Conservation (phyloP, 2,797 vertebrate genomes). For the Mus minutoides region DNA sequence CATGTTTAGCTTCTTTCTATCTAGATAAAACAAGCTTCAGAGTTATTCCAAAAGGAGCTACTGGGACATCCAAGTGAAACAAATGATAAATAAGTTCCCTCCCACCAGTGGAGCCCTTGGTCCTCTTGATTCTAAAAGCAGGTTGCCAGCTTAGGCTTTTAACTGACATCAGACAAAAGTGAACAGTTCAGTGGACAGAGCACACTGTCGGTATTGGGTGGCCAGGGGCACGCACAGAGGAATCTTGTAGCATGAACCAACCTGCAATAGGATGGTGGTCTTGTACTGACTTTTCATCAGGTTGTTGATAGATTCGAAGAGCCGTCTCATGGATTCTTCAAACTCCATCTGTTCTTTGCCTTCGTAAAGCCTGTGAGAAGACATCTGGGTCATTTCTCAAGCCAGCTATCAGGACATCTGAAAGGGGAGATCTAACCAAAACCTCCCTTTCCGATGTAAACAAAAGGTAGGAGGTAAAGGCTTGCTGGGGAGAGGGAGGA, state of each 20-base stretch:
- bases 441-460: slow-evolving; percentile 43
- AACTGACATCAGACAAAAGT: not conserved
- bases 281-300: slow-evolving; percentile 95
- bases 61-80: not conserved
- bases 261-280: slow-evolving; percentile 95
- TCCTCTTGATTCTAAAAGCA: not conserved
- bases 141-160: not conserved
- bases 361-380: slow-evolving; percentile 93
- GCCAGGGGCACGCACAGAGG: not conserved
- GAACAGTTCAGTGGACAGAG: not conserved
- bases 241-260: slow-evolving; percentile 80
- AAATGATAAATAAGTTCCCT: not conserved
- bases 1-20: not conserved
- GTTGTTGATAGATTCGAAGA: slow-evolving; percentile 98
- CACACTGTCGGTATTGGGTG: not conserved
- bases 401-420: not conserved
- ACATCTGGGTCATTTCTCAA: slow-evolving; percentile 71
- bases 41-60: not conserved
- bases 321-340: slow-evolving; percentile 95
- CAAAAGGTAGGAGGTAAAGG: not conserved
- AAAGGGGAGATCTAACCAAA: not conserved
- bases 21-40: slow-evolving; percentile 1
- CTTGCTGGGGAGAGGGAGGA: not conserved
- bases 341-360: slow-evolving; percentile 97
- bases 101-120: not conserved